Evolutionary conservation across 1,140 invertebrate genomes (phyloP).

Genomic region (Scaptomyza montana): DNA sequence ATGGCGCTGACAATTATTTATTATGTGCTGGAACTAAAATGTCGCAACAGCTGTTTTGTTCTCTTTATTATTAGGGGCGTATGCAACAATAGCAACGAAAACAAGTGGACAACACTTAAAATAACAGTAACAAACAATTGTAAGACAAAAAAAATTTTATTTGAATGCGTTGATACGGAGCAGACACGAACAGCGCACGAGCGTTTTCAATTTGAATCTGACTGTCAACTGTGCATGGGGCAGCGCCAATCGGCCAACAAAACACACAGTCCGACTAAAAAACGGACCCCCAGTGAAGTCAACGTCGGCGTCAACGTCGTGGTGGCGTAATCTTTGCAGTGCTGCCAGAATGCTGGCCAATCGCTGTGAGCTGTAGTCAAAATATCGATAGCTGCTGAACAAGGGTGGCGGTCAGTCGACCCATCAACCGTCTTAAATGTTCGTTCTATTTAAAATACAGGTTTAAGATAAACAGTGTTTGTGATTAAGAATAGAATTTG

Average conservation of each 20-base stretch:
- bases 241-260: slow-evolving; percentile 36
- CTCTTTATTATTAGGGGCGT: slow-evolving; percentile 18
- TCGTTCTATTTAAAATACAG: too few relatives aligned
- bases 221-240: slow-evolving; percentile 56
- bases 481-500: too few relatives aligned
- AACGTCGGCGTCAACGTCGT: slow-evolving; percentile 12
- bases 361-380: background rate
- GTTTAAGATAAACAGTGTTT: too few relatives aligned
- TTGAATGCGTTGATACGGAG: slow-evolving; percentile 17
- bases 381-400: background rate
- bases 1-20: slow-evolving; percentile 12
- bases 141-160: slow-evolving; percentile 18
- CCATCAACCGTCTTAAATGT: background rate
- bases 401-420: too few relatives aligned
- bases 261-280: slow-evolving; percentile 9
- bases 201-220: slow-evolving; percentile 58
- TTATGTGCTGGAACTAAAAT: slow-evolving; percentile 10
- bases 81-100: slow-evolving; percentile 17
- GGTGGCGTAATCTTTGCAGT: slow-evolving; percentile 40
- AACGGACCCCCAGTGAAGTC: slow-evolving; percentile 36
- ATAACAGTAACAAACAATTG: slow-evolving; percentile 33
- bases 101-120: slow-evolving; percentile 20
- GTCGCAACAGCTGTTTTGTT: slow-evolving; percentile 5
- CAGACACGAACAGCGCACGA: slow-evolving; percentile 40
- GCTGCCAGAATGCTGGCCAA: slow-evolving; percentile 1